These are phyloP conservation scores for Neomonachus schauinslandi DNA, from an alignment of 2,113 vertebrate genomes.

Conservation along the genomic window DNA sequence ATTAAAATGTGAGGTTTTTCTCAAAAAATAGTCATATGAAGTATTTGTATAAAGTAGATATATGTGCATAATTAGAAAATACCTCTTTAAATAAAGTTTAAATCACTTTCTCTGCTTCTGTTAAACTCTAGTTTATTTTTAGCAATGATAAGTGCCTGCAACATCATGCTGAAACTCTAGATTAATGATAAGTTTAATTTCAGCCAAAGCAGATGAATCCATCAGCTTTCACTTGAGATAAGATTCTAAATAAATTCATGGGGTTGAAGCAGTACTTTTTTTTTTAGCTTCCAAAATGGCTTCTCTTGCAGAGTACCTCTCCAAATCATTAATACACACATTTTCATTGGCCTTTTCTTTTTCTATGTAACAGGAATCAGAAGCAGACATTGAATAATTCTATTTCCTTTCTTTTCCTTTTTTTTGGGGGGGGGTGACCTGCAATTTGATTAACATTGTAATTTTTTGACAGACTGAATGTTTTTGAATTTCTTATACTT, in stretches of 20 bases:
- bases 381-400: constrained; percentile 73
- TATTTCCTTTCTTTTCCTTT: constrained; percentile 62
- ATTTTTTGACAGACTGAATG: constrained; percentile 66
- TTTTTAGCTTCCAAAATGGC: constrained; percentile 75
- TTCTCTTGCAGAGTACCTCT: constrained; percentile 76
- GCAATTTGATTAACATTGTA: constrained; percentile 30
- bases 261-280: constrained; percentile 55
- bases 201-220: constrained; percentile 81
- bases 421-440: not conserved
- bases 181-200: constrained; percentile 81
- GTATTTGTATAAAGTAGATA: constrained; percentile 87
- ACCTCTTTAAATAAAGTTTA: constrained; percentile 84
- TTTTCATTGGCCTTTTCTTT: constrained; percentile 77
- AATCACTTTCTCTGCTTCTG: constrained; percentile 77
- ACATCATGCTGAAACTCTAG: constrained; percentile 76
- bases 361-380: constrained; percentile 67
- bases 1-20: constrained; percentile 80
- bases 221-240: constrained; percentile 79
- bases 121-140: constrained; percentile 83
- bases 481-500: constrained; percentile 72
- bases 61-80: constrained; percentile 88
- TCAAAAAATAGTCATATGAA: constrained; percentile 85
- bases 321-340: constrained; percentile 75
- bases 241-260: constrained; percentile 77
- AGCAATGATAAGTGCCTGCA: constrained; percentile 79